Conservation (phyloP, 2,888 invertebrate species). For the Aricia artaxerxes region DNA sequence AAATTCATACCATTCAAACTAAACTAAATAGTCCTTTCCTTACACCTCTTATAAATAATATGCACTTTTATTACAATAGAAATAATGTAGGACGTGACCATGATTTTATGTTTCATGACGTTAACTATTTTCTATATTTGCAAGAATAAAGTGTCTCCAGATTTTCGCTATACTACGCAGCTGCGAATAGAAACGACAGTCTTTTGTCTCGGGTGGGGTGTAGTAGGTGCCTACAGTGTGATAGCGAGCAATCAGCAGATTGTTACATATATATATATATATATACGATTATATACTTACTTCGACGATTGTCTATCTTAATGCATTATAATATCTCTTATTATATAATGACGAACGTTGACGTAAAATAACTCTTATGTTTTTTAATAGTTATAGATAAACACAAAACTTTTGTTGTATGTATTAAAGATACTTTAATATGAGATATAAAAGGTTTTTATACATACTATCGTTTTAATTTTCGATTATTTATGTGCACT, state of each 20-base stretch:
- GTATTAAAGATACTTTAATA: too few species aligned
- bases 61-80: too few species aligned
- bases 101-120: not conserved
- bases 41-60: too few species aligned
- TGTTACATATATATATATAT: not conserved
- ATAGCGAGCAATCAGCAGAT: slow-evolving; percentile 21
- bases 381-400: too few species aligned
- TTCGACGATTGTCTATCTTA: not conserved
- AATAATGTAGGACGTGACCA: not conserved
- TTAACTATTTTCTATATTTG: not conserved
- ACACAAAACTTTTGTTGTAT: too few species aligned
- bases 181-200: slow-evolving; percentile 64
- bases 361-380: too few species aligned
- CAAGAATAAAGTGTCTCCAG: not conserved
- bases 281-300: not conserved
- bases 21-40: not conserved
- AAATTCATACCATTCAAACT: not conserved
- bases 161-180: slow-evolving; percentile 2
- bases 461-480: too few species aligned
- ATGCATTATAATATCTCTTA: not conserved
- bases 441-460: too few species aligned
- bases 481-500: too few species aligned
- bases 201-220: slow-evolving; percentile 59
- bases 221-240: slow-evolving; percentile 26
- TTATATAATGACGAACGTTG: too few species aligned